Evolutionary conservation across 2,797 vertebrate genomes (phyloP).

Genomic region (Todus mexicanus): DNA sequence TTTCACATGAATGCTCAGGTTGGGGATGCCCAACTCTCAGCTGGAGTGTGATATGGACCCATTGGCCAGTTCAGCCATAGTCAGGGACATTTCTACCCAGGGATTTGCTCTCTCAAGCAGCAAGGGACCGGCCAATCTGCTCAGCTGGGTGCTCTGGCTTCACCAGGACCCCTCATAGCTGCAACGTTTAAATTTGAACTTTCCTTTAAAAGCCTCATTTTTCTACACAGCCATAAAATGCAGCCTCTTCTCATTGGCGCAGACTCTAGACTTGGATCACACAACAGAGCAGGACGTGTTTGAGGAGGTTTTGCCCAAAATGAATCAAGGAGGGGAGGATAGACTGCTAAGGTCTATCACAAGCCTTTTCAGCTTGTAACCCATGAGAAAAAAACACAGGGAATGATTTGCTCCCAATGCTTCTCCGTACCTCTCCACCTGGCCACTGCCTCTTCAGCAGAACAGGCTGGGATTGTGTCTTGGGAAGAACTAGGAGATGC

Average conservation of each 20-base stretch:
- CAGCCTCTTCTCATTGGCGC: not conserved
- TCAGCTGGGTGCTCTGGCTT: not conserved
- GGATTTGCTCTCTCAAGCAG: not conserved
- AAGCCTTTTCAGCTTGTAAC: not conserved
- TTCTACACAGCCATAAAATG: not conserved
- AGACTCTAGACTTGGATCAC: not conserved
- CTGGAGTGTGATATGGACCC: fast-evolving
- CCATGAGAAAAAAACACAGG: not conserved
- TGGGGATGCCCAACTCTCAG: not conserved
- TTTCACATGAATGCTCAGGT: not conserved
- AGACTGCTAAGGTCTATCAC: not conserved
- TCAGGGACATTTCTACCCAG: not conserved
- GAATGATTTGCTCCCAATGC: not conserved
- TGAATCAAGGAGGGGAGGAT: not conserved
- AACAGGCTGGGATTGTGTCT: not conserved
- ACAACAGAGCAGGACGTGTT: not conserved
- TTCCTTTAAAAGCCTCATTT: not conserved
- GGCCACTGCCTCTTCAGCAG: not conserved
- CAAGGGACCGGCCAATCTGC: not conserved
- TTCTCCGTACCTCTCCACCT: not conserved
- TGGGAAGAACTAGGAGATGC: not conserved
- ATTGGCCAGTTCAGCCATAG: not conserved
- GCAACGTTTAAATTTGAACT: not conserved
- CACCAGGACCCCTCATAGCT: not conserved
- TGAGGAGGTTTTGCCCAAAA: not conserved